Conservation (phyloP, 2,888 invertebrate species). For the Lepeophtheirus nordmannii region DNA sequence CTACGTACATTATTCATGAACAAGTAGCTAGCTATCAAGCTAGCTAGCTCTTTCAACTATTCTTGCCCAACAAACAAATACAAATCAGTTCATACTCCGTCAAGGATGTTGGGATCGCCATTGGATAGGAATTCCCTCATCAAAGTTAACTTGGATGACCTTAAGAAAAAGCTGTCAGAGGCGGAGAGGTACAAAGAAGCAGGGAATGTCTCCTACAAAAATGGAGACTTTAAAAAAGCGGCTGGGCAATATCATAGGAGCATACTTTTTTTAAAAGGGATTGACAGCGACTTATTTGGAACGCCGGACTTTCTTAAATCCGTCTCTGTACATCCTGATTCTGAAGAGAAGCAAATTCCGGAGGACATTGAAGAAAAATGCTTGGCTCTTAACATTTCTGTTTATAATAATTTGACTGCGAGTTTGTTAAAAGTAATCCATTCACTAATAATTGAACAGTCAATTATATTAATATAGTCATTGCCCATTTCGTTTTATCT, state of each 20-base stretch:
- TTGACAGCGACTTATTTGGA: slow-evolving; percentile 17
- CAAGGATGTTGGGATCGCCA: too few species aligned
- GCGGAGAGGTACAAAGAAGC: slow-evolving; percentile 7
- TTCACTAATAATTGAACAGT: neutral
- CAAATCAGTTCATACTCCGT: too few species aligned
- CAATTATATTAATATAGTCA: too few species aligned
- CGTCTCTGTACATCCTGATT: slow-evolving; percentile 12
- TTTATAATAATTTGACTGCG: slow-evolving; percentile 16
- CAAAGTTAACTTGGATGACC: neutral
- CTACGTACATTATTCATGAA: too few species aligned
- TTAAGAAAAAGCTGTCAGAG: neutral
- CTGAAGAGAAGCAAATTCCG: neutral
- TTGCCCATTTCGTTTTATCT: too few species aligned
- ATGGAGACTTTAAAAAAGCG: slow-evolving; percentile 18
- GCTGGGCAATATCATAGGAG: slow-evolving; percentile 14
- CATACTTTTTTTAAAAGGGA: slow-evolving; percentile 13
- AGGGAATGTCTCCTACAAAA: slow-evolving; percentile 20
- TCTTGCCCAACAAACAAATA: too few species aligned
- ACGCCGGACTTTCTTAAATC: slow-evolving; percentile 13
- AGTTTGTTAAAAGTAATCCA: neutral
- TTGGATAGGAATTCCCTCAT: too few species aligned
- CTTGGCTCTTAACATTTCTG: neutral
- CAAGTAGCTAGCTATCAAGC: too few species aligned
- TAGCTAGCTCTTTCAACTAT: too few species aligned
- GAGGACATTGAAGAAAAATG: slow-evolving; percentile 4